These are phyloP conservation scores for Trachelus iudaicus DNA, from an alignment of 2,888 invertebrate species.

Conservation along the genomic window DNA sequence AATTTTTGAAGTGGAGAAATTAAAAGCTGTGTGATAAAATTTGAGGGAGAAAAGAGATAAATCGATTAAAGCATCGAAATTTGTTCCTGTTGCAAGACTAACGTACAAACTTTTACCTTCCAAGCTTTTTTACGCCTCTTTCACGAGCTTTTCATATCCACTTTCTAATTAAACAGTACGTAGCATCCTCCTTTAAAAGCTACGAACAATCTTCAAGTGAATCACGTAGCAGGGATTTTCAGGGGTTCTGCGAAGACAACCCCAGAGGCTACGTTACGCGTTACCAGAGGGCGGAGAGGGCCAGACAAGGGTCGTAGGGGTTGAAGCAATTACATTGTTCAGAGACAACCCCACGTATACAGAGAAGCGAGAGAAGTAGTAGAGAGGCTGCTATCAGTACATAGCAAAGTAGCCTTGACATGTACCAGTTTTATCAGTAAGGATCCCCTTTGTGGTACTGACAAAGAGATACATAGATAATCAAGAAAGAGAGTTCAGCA, in stretches of 20 bases:
- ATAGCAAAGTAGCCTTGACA: neutral
- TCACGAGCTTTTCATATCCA: neutral
- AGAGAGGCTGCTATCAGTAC: neutral
- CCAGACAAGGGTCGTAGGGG: conserved; percentile 8
- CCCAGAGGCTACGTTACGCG: neutral
- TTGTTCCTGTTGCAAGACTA: neutral
- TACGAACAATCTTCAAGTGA: neutral
- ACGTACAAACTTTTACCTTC: too few species aligned
- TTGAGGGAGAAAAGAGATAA: neutral
- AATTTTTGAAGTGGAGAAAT: neutral
- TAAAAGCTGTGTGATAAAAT: too few species aligned
- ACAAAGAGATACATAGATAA: neutral
- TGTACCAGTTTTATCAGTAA: neutral
- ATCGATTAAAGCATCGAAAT: neutral
- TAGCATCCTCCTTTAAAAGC: neutral
- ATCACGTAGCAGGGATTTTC: neutral
- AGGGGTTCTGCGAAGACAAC: neutral
- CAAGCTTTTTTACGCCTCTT: too few species aligned
- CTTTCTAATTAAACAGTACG: neutral
- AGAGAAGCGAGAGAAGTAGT: neutral
- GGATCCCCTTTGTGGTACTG: neutral
- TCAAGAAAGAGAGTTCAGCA: neutral
- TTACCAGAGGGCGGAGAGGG: neutral
- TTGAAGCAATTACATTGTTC: conserved; percentile 38
- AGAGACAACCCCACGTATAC: conserved; percentile 27